Base-by-base conservation (phyloP, 2,888 invertebrate genomes). In the Gari tellinella region DNA sequence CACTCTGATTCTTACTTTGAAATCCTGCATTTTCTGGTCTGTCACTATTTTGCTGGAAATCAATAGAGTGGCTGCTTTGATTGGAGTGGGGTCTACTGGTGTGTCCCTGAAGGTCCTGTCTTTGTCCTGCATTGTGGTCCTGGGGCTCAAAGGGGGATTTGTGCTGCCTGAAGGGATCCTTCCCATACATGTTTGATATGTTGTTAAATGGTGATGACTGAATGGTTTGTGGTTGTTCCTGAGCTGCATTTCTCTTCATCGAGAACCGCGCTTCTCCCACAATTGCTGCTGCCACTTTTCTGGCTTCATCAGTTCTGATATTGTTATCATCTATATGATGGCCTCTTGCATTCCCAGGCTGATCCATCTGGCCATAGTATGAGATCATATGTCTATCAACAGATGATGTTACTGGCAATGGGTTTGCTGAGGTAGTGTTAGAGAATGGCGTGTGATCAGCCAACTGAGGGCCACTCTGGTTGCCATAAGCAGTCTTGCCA, bases 201-300 rank as follows among this genome's bases (percentile, higher is more conserved):
- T 66, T 70, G 15, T 43, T 48, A 48, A 75, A 70, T 37, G 70
- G 60, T 21, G 70, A 53, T 43, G 31, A 10, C 43, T 15, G 19
- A 8, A 5, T 43, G 2, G 60, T 26, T 8, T 55, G n/a, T 7
- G 49, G 45, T 43, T 40, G 53, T 43, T 52, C 67, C 19, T 57
- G 58, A 38, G 25, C 21, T 37, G 37, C 15, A 40, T 48, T 26
- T 45, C 40, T 56, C 60, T 37, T 49, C 49, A 68, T 64, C 10
- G 62, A 66, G 12, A 40, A 23, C 17, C 57, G 55, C 38, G 75
- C 69, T 38, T 75, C 75, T 31, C 61, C 61, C 7, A 66, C 25
- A n/a, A 75, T 75, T 23, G 52, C 49, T 19, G 69, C 75, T 41
- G 75, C 75, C 19, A 69, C 64, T 46, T 56, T 64, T 46, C 45